Evolutionary conservation across 1,140 invertebrate genomes (phyloP).

Genomic region (Dreissena rostriformis): DNA sequence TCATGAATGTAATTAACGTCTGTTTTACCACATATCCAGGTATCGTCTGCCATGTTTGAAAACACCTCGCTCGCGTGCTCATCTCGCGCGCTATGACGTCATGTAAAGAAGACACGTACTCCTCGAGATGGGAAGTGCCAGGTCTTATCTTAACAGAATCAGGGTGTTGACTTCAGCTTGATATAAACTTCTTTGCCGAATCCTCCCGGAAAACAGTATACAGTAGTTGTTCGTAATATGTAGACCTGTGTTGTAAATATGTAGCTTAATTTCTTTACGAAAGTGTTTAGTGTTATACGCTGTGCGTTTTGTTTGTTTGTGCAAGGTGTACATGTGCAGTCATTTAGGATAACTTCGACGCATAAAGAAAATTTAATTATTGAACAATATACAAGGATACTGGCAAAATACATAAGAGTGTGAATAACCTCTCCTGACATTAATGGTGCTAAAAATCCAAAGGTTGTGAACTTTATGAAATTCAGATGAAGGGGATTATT

Average conservation of each 20-base stretch:
- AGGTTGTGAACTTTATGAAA: neutral
- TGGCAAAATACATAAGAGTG: neutral
- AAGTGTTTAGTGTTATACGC: neutral
- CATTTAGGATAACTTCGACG: neutral
- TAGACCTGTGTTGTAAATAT: neutral
- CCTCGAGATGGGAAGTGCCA: conserved; percentile 11
- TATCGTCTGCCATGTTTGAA: conserved; percentile 22
- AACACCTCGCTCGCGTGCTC: neutral
- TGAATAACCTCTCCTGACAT: neutral
- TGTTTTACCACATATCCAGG: conserved; percentile 28
- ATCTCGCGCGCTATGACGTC: conserved; percentile 48
- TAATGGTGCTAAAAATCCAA: conserved; percentile 1
- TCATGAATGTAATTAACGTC: conserved; percentile 3
- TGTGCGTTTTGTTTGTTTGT: neutral
- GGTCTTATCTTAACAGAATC: conserved; percentile 50
- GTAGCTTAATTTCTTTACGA: neutral
- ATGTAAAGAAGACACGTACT: conserved; percentile 38
- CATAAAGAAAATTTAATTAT: neutral
- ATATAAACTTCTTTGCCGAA: conserved; percentile 22
- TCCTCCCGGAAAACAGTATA: neutral
- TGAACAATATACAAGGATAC: neutral
- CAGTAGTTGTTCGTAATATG: conserved; percentile 6
- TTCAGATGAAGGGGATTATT: neutral
- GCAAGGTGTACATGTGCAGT: neutral
- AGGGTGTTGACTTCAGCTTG: conserved; percentile 48